Base-by-base conservation (phyloP, 2,797 vertebrate genomes). In the Buceros bicornis region DNA sequence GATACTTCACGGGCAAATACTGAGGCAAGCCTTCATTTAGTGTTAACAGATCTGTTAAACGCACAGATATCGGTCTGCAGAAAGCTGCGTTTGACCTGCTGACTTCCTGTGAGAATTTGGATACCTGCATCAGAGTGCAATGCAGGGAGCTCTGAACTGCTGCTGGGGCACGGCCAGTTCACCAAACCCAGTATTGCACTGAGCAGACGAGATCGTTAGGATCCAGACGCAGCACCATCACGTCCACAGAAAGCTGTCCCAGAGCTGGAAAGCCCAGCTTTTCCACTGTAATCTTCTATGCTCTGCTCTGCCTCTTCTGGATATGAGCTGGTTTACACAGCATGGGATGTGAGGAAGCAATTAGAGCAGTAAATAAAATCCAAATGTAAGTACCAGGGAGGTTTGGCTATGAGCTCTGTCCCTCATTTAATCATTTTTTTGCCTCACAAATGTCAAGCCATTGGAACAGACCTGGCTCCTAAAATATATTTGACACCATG, bases 131-230 rank as follows among this genome's bases (percentile, higher is more conserved):
- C 17, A 10, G 64, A 6, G 17, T 2, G 5, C 3, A 8, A 35
- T 1, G 25, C 13, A 12, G 48, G 60, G 57, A 71, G 37, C 18
- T 42, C 78, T 22, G 50, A 65, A 8, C 47, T 28, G 51, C 62
- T 90, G 74, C 58, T n/a, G 13, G 33, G 50, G 40, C 35, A 78
- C 61, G 35, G 15, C 1, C 16, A 18, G 42, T 28, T 65, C 19
- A 7, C n/a, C 0, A 3, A 76, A 65, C 8, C 53, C 5, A 9
- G 1, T 3, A 3, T 1, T 8, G 33, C 5, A 0, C 37, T 8
- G 3, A 0, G 0, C 24, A n/a, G 64, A 33, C 0, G 0, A 73
- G 43, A 43, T 29, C 6, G 2, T 19, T 18, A 3, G 37, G 45
- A 48, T 45, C 25, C 62, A 56, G 56, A 14, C 35, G 5, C 43